Percentiles rank a stretch among this genome's conserved stretches.
These are phyloP conservation scores for Dysdera silvatica DNA, from an alignment of 1,140 invertebrate species.

Conservation along the genomic window DNA sequence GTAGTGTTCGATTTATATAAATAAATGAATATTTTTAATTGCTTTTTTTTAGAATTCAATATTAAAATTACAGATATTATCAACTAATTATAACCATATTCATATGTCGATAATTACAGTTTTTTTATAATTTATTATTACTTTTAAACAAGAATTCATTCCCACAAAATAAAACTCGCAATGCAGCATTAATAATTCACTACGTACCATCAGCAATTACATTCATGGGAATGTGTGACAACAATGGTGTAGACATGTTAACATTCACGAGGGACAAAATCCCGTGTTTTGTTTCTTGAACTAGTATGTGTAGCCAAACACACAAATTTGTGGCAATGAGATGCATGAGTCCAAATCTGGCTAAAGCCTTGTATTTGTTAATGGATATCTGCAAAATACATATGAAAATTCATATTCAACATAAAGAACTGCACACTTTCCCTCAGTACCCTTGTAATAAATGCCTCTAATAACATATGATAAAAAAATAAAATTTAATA, in stretches of 20 bases:
- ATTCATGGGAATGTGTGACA: neutral
- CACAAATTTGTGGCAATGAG: conserved; percentile 93
- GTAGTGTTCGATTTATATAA: no score
- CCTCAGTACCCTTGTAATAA: no score
- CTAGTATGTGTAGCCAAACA: conserved; percentile 85
- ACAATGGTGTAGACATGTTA: conserved; percentile 20
- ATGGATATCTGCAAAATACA: conserved; percentile 50
- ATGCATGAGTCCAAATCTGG: conserved; percentile 85
- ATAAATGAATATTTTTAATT: no score
- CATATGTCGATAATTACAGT: no score
- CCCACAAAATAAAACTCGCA: neutral
- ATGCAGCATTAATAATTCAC: neutral
- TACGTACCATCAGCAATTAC: neutral
- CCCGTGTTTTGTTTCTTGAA: conserved; percentile 88
- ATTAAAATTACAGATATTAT: no score
- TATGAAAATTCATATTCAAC: neutral
- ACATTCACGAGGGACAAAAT: conserved; percentile 52
- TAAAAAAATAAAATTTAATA: no score
- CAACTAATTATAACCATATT: no score
- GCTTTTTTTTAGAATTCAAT: no score
- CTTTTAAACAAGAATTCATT: neutral
- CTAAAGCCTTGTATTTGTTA: conserved; percentile 54
- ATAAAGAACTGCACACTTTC: no score
- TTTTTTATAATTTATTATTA: neutral
- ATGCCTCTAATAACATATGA: no score